Evolutionary conservation across 2,797 vertebrate genomes (phyloP).

Genomic region (Helicolenus hilgendorfi): DNA sequence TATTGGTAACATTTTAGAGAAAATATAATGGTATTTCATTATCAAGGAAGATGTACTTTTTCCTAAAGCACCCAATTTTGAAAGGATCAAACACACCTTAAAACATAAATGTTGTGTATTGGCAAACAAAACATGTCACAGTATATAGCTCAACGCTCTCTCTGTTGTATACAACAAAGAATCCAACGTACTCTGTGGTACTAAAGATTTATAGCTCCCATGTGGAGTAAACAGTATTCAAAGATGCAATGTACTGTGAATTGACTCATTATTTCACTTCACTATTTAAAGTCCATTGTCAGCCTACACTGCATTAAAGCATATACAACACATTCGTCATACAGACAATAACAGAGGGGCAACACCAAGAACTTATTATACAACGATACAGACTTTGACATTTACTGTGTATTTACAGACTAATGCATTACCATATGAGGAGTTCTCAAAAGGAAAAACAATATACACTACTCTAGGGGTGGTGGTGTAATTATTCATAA

Average conservation of each 20-base stretch:
- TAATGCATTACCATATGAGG: background rate
- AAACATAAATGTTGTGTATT: background rate
- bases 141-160: too few species aligned
- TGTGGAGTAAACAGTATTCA: background rate
- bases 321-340: conserved; percentile 38
- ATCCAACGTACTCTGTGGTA: background rate
- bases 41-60: background rate
- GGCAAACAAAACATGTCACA: background rate
- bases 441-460: background rate
- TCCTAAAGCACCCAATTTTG: background rate
- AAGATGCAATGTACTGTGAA: background rate
- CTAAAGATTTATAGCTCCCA: background rate
- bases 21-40: background rate
- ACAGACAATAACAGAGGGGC: background rate
- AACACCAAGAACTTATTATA: conserved; percentile 10
- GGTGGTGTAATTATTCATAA: conserved; percentile 32
- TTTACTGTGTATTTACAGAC: conserved; percentile 23
- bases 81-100: background rate
- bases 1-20: background rate
- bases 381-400: conserved; percentile 17
- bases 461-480: background rate
- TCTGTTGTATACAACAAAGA: background rate
- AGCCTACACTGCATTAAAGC: background rate
- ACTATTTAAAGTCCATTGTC: conserved; percentile 13
- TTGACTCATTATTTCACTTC: conserved; percentile 19